Base-by-base conservation (phyloP, 2,113 vertebrate genomes). In the Sminthopsis crassicaudata region DNA sequence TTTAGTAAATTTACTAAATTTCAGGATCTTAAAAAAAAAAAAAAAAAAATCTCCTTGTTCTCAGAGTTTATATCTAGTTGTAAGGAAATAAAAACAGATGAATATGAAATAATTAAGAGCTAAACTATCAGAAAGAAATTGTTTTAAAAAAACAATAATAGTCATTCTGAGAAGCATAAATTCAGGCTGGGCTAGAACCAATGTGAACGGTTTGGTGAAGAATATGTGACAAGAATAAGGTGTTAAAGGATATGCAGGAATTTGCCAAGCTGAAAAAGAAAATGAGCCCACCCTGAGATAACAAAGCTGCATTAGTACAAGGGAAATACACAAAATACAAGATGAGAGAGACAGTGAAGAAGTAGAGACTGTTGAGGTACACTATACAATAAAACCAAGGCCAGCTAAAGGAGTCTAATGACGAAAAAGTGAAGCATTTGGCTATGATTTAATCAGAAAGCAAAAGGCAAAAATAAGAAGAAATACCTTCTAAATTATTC, bases 381-480 rank as follows among this genome's bases (percentile, higher is more conserved):
- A 42, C 67, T 23, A 23, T 84, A 8, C 1, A 84, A 84, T 84
- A 84, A 42, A 42, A 84, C 2, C n/a, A 84, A 84, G 16, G n/a
- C 19, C 19, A 84, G 14, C 16, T 84, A 84, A 42, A 8, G 67
- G n/a, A 84, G 67, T 42, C n/a, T n/a, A 42, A 42, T 42, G n/a
- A 42, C 16, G 19, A 84, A 23, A 7, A 84, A 84, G 36, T 19
- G 19, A 84, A 97, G 93, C 95, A 84, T 95, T 92, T 52, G 95
- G 96, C 96, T 97, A 96, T 96, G 96, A 93, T 94, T 53, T 55
- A 94, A 91, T 93, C 93, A 84, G 90, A 95, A 95, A 91, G 93
- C 24, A 95, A 97, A 95, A 95, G 92, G 95, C 26, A 95, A 97
- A 94, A 95, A 97, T 94, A 97, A 96, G 91, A 90, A 96, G 48